A percentile compares a stretch with the other conserved stretches of the same genome.
phyloP scores from a whole-genome alignment of 2,797 vertebrate species.

The Gymnothorax reevesii region DNA sequence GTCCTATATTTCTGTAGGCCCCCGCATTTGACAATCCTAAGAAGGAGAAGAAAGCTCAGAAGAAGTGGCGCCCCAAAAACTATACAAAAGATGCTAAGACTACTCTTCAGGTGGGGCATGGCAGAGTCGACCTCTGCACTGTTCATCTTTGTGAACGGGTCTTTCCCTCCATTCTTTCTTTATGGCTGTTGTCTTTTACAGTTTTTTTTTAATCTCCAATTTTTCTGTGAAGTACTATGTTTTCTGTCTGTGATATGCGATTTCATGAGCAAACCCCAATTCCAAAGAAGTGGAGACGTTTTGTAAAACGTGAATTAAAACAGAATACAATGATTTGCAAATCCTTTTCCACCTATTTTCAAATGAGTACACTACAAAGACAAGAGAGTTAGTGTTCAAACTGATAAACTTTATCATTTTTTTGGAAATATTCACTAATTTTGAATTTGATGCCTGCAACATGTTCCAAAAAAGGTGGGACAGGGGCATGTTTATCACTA shows the following conservation, averaged over 20 bases:
- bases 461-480: no score
- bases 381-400: no score
- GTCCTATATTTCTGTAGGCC: slow-evolving; percentile 64
- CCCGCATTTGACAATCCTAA: slow-evolving; percentile 92
- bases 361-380: no score
- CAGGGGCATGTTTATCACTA: no score
- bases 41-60: slow-evolving; percentile 89
- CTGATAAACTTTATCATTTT: no score
- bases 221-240: background rate
- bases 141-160: background rate
- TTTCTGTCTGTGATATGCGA: background rate
- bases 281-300: no score
- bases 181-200: background rate
- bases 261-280: background rate
- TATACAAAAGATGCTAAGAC: slow-evolving; percentile 92
- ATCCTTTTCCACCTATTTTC: no score
- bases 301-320: no score
- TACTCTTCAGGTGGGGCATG: slow-evolving; percentile 83
- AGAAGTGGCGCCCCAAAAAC: slow-evolving; percentile 88
- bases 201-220: background rate
- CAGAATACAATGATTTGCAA: no score
- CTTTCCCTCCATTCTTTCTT: background rate
- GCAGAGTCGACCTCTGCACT: background rate
- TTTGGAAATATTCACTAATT: no score
- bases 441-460: no score